These are phyloP conservation scores for Tetragnatha montana DNA, from an alignment of 2,888 invertebrate species.

Conservation along the genomic window DNA sequence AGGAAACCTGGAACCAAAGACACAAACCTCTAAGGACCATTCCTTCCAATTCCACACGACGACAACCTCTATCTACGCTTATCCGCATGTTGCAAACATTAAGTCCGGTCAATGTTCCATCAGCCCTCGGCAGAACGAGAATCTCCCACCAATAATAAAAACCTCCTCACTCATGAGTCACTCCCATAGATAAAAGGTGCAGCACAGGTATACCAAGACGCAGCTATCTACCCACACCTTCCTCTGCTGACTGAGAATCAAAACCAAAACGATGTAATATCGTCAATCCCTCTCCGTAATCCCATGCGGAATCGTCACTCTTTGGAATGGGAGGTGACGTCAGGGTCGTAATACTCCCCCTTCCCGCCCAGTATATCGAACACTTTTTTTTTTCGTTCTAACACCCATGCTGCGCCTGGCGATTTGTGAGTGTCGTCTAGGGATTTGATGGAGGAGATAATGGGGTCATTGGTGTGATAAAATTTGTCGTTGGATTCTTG, in stretches of 20 bases:
- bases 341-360: background rate
- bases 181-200: background rate
- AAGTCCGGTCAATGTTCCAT: background rate
- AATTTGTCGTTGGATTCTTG: too few relatives aligned
- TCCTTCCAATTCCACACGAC: too few relatives aligned
- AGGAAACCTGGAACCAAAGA: too few relatives aligned
- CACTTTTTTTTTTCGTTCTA: background rate
- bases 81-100: too few relatives aligned
- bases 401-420: constrained; percentile 34
- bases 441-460: background rate
- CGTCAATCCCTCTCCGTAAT: background rate
- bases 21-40: too few relatives aligned
- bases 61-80: too few relatives aligned
- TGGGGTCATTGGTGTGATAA: too few relatives aligned
- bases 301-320: background rate
- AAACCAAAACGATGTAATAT: background rate
- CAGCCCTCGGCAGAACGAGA: background rate
- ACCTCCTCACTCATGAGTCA: background rate
- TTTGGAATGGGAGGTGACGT: background rate
- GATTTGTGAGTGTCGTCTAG: constrained; percentile 28
- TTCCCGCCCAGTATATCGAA: background rate
- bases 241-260: background rate
- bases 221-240: background rate
- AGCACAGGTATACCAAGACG: background rate
- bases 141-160: background rate